Conservation (phyloP, 1,140 invertebrate species). For the Bombus haemorrhoidalis region DNA sequence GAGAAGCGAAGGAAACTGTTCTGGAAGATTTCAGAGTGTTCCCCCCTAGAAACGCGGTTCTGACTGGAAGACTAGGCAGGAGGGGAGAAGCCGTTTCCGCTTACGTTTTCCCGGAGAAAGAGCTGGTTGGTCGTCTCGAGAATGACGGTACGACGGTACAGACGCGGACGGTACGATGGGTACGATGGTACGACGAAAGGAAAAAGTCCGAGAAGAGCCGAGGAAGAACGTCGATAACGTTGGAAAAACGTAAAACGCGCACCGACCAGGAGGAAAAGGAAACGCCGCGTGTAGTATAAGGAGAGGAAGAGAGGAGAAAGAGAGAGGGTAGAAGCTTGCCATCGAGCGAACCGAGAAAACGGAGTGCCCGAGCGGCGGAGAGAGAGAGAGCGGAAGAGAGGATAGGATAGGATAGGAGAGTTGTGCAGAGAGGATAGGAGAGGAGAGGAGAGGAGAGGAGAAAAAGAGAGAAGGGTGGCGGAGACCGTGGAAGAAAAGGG, state of each 20-base stretch:
- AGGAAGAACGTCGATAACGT: constrained; percentile 78
- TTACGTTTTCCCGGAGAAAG: constrained; percentile 69
- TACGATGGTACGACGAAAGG: constrained; percentile 64
- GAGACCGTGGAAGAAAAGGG: constrained; percentile 70
- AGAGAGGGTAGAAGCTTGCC: constrained; percentile 48
- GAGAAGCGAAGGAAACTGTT: constrained; percentile 56
- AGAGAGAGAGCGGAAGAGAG: constrained; percentile 51
- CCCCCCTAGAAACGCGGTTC: constrained; percentile 35
- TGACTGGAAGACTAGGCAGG: constrained; percentile 25
- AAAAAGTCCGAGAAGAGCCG: constrained; percentile 66
- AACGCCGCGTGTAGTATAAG: constrained; percentile 49
- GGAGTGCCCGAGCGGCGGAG: constrained; percentile 34
- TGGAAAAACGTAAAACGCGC: constrained; percentile 77
- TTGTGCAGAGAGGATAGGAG: constrained; percentile 37
- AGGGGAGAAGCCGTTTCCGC: constrained; percentile 62
- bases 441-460: constrained; percentile 56
- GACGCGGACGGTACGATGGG: constrained; percentile 3
- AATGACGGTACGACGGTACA: constrained; percentile 55
- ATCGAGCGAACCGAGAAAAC: constrained; percentile 51
- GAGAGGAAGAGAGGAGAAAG: constrained; percentile 51
- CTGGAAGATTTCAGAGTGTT: constrained; percentile 61
- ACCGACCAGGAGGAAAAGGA: constrained; percentile 43
- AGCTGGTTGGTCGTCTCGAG: constrained; percentile 66
- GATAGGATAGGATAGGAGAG: constrained; percentile 60
- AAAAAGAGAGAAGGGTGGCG: constrained; percentile 50